phyloP scores from a whole-genome alignment of 2,888 invertebrate species.

The Drosophila seclusa region DNA sequence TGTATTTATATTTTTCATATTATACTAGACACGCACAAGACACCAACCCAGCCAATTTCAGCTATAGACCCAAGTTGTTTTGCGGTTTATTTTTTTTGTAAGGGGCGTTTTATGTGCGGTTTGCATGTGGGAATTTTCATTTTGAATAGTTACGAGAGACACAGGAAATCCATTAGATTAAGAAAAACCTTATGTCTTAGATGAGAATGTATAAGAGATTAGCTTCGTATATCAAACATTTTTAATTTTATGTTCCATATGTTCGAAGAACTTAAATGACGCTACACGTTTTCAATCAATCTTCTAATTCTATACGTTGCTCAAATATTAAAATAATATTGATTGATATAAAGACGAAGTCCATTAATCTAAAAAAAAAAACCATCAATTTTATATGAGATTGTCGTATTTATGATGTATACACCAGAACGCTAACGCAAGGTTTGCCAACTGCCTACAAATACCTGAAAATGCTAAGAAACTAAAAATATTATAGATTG shows the following conservation, averaged over 20 bases:
- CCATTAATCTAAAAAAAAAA: rapidly evolving
- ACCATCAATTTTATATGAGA: neutral
- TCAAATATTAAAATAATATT: neutral
- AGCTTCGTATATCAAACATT: neutral
- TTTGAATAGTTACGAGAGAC: slow-evolving; percentile 26
- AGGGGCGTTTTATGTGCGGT: slow-evolving; percentile 72
- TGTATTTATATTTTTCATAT: slow-evolving; percentile 33
- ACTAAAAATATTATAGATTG: neutral
- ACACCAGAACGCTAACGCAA: neutral
- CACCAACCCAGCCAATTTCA: slow-evolving; percentile 40
- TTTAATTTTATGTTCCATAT: neutral
- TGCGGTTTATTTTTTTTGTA: slow-evolving; percentile 28
- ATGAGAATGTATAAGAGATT: neutral
- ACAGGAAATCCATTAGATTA: slow-evolving; percentile 34
- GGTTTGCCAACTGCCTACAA: neutral
- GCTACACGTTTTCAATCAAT: neutral
- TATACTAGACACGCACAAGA: slow-evolving; percentile 54
- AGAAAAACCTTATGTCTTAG: slow-evolving; percentile 8
- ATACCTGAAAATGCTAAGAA: neutral
- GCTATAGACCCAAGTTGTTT: slow-evolving; percentile 37
- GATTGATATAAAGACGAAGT: neutral
- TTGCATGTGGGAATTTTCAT: slow-evolving; percentile 71
- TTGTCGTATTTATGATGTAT: neutral
- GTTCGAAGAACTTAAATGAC: neutral
- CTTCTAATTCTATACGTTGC: neutral